Evolutionary conservation across 30 jellyfish, hydroid and myxozoan genomes (phyloP), one percentile per base, ranked within the genome.

Genomic region (Catostylus mosaicus): DNA sequence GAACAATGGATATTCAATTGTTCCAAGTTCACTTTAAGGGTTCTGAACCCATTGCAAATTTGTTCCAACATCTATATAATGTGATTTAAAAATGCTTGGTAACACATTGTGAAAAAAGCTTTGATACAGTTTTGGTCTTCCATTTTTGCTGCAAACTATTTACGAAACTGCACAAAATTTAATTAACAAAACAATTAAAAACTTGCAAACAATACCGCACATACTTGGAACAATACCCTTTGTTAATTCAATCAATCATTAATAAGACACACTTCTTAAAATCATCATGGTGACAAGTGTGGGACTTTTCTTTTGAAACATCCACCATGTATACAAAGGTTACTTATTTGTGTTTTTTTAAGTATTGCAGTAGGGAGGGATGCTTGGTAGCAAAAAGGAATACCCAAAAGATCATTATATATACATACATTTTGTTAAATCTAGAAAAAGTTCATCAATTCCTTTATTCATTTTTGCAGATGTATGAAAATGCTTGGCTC

Each of bases 401-500:
- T 4, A 48, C 4, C 24, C 20, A 48, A 16, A 23, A 48, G 14
- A 2, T 23, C 24, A 48, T 8, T 3, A 48, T 48, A 48, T 57
- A 31, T 16, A 93, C 99, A 48, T 73, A 93, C 99, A 67, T 77
- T 80, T 87, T 7, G 99, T 12, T 67, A 93, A 75, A 56, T 93
- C 97, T 27, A 87, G 80, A 62, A 93, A 93, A 77, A 93, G 43
- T 33, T 93, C 97, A 66, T 93, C 99, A 24, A 93, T 93, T 66
- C 99, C 99, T 66, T 88, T 88, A 66, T 93, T 93, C 84, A 93
- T 29, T 64, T 93, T 93, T 4, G 99, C 99, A 10, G 96, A 78
- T 22, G 99, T 87, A 69, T 93, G 99, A 59, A 88, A 93, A 43
- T 87, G 97, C 61, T 77, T 93, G 1, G 99, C 99, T 27, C 99